These are phyloP conservation scores for Spatulosminthurus flaviceps DNA, from an alignment of 2,888 invertebrate species.

Conservation along the genomic window DNA sequence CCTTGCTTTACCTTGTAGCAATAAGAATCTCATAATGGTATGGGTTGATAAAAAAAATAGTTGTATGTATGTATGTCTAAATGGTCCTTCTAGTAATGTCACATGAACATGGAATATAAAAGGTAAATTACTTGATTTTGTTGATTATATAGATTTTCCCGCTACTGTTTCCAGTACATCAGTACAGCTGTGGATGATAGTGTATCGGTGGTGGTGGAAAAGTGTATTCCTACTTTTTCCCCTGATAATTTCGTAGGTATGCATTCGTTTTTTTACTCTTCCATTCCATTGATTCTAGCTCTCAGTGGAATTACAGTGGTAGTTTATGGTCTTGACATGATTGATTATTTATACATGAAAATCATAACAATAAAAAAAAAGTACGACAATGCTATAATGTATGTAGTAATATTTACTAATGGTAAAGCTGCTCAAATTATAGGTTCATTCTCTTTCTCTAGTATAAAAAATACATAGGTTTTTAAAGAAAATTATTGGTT, in stretches of 20 bases:
- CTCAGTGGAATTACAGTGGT: not conserved
- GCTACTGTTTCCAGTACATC: slow-evolving; percentile 63
- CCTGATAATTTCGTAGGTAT: slow-evolving; percentile 57
- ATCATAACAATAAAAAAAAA: not conserved
- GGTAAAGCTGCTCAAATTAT: no score
- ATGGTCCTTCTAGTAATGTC: not conserved
- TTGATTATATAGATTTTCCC: slow-evolving; percentile 57
- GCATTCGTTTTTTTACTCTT: slow-evolving; percentile 1
- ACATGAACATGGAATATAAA: not conserved
- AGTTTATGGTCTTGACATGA: not conserved
- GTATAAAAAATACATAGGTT: no score
- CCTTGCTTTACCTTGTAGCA: no score
- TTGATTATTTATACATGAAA: slow-evolving; percentile 12
- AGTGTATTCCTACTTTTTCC: slow-evolving; percentile 60
- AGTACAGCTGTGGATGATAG: slow-evolving; percentile 63
- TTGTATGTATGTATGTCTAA: not conserved
- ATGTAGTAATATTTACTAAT: no score
- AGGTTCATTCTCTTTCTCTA: no score
- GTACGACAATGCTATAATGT: no score
- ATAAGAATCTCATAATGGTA: no score
- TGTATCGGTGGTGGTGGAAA: slow-evolving; percentile 62
- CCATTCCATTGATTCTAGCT: not conserved
- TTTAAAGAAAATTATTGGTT: no score
- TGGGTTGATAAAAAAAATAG: no score
- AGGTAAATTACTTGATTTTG: not conserved